Conservation (phyloP, 2,797 vertebrate species). For the Stomatorhinus walkeri region DNA sequence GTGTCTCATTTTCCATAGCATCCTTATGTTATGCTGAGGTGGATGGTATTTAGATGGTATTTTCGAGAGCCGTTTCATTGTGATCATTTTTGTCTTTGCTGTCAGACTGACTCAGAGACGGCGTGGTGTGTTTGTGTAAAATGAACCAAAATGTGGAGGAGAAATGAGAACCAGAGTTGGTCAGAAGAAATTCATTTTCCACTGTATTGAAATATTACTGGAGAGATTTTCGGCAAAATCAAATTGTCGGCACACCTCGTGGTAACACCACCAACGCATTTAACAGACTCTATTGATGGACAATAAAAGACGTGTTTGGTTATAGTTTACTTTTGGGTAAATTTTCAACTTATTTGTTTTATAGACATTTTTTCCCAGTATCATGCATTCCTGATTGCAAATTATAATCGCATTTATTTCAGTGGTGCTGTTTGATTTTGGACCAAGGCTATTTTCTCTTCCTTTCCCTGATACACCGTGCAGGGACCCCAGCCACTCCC, state of each 20-base stretch:
- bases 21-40: background rate
- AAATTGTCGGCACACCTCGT: background rate
- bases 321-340: background rate
- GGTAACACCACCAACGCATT: background rate
- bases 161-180: background rate
- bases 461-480: background rate
- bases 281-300: background rate
- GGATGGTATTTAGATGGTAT: background rate
- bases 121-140: background rate
- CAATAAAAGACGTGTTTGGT: background rate
- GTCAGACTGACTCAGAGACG: background rate
- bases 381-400: background rate
- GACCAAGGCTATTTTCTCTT: background rate
- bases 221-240: background rate
- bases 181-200: background rate
- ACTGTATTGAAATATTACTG: background rate
- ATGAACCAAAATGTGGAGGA: background rate
- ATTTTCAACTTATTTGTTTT: background rate
- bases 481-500: constrained; percentile 92
- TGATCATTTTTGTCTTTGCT: background rate
- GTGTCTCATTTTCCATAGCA: background rate
- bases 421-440: background rate
- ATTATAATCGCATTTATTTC: background rate
- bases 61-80: background rate
- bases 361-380: background rate